Evolutionary conservation across 1,140 invertebrate genomes (phyloP), one percentile per base, ranked within the genome.

Genomic region (Camponotus vicinus): DNA sequence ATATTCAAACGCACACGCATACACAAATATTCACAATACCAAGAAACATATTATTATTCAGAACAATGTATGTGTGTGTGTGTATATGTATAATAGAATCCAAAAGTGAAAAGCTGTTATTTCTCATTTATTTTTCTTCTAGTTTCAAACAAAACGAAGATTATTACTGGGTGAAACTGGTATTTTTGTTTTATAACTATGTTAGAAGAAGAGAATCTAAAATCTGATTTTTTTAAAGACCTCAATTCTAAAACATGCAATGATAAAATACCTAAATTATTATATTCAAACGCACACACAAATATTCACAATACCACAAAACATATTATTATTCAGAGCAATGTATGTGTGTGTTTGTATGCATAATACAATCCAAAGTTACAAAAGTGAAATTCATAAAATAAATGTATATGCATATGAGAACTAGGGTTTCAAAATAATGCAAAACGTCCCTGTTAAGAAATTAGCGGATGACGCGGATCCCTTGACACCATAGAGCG

Each of bases 401-500:
- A 32, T 70, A 71, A 52, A 34, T 18, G 27, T 45, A 34, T 49
- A 49, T 15, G 45, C 45, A 2, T 18, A 6, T 52, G 49, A 52
- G 5, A 37, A 4, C 15, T 63, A 49, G 42, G 59, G 61, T 37
- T 18, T 78, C 21, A 13, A 49, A 40, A 73, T 0, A 15, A 34
- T 15, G 8, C 42, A 5, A 37, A 67, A 67, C 61, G 76, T 13
- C 15, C 34, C 78, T 57, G 77, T 21, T 37, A 32, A 27, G 49
- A 70, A 34, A 40, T 49, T 42, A 34, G 21, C 66, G 52, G 18
- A 76, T 34, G 40, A 82, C 9, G 57, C 40, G 52, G 34, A 57
- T 76, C 70, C 57, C 70, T 71, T 66, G 49, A 42, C 61, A 52
- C 15, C 49, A n/a, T 21, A 61, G 59, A 66, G 63, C 67, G 59